Evolutionary conservation across 2,888 invertebrate genomes (phyloP), one percentile per base, ranked within the genome.

Genomic region (Heliconius ethilla): DNA sequence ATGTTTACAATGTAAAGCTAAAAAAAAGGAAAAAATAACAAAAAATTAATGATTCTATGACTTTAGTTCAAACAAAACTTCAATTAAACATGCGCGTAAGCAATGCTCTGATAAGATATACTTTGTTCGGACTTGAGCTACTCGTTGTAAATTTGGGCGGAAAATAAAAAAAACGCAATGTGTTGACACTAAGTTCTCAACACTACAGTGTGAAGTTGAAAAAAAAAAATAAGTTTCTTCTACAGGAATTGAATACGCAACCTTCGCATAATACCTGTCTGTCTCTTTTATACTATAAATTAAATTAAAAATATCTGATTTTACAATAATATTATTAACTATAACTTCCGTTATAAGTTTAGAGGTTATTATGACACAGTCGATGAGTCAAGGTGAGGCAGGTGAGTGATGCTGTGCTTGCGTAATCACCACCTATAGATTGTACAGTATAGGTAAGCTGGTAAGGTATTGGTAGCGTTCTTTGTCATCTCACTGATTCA

Each of bases 321-420:
- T 25, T 22, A 10, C 2, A 59, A 15, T 62, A 33, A n/a, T 33
- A 55, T 37, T n/a, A 73, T 29, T 55, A 33, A 69, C 27, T 40
- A 69, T 40, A 40, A 81, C 65, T 81, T 80, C 65, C 62, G 13
- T 80, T 67, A 29, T 33, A 11, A 0, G n/a, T 37, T 80, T 82
- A 75, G 80, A 83, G 80, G 81, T 81, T 79, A 79, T 72, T 69
- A 78, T 83, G 84, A 83, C 82, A 83, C 81, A 75, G 78, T 75
- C 82, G 82, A 81, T 86, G 88, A 89, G 85, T 89, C 89, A 89
- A 89, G 88, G 88, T 85, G 87, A 86, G 79, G 80, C 85, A 84
- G 84, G 85, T 84, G 85, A 80, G 75, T n/a, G 76, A 75, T 55
- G 37, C 76, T 69, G 55, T 73, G 55, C 82, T 80, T 81, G 75